Evolutionary conservation across 2,113 vertebrate genomes (phyloP), one percentile per base, ranked within the genome.

Genomic region (Struthidea cinerea): DNA sequence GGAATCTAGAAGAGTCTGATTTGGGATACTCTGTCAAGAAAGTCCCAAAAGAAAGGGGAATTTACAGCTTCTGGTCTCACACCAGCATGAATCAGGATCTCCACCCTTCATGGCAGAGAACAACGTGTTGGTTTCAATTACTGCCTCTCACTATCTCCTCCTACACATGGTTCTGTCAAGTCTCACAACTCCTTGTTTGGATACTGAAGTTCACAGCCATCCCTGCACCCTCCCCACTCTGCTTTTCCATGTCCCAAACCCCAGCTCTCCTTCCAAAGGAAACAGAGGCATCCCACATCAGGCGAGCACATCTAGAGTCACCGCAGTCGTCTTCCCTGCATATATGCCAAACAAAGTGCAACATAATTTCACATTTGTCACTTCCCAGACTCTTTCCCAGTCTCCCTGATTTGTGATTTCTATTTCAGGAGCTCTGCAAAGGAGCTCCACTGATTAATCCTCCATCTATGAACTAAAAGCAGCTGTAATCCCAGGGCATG

Each of bases 371-470:
- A 61, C 44, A 53, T 96, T 96, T 96, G 76, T 96, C 87, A 80
- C 79, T 97, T 95, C 55, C 70, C 77, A 93, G 60, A 76, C 73
- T 95, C 55, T 90, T 93, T 90, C 53, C 90, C 93, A 93, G 55
- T 33, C 87, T 85, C 53, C 59, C 92, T 97, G 96, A 97, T 97
- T 96, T 96, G 95, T 86, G 87, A 89, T 96, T 97, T 96, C 88
- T 97, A 97, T 97, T 96, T 96, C 92, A 96, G 93, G 93, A 94
- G 47, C 70, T 90, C 84, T 65, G 87, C 84, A 89, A 95, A 97
- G 84, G 76, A 95, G 65, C 80, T 78, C 71, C 84, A 61, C 95
- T 95, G 95, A 98, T 98, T 98, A 97, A 96, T 98, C 91, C 94
- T 95, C 84, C 94, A 93, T 92, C 70, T 74, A 80, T 18, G 17